Evolutionary conservation across 2,888 invertebrate genomes (phyloP), one percentile per base, ranked within the genome.

Genomic region (Platypus cylindrus): DNA sequence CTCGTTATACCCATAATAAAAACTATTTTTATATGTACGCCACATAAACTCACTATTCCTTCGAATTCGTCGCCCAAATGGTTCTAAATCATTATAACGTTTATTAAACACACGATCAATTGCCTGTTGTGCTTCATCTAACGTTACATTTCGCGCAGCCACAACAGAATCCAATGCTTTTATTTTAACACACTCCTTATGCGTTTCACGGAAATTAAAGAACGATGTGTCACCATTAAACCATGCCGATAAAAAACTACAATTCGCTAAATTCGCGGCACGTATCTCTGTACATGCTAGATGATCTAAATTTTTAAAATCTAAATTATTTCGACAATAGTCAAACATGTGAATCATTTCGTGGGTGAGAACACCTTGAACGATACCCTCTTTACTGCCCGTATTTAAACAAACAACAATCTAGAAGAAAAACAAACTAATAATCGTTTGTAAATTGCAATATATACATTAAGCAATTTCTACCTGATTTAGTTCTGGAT

Each of bases 311-410:
- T 94, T 87, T 48, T 73, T 79, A 50, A 91, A 87, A 61, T 95
- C 83, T 36, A 93, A 56, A 29, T 94, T 74, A 45, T 90, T 84
- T 26, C 78, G 73, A 57, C 95, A 95, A 55, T 76, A 84, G 60
- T 95, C 95, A 55, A 90, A 94, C 86, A 94, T 93, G 58, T 95
- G 95, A 29, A 94, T 80, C 73, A 95, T 74, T 62, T 95, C 95
- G 52, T 95, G 95, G 0, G 81, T 75, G 25, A 95, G 57, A 1
- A 90, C 82, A 14, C 79, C 81, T 56, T 83, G 82, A 0, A 87
- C 74, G 58, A 78, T 67, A 8, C 75, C 74, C 53, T 76, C 68
- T 16, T 65, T 68, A 13, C 61, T 69, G 0, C 80, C 78, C 36
- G 76, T 78, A 60, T 94, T 94, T 56, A 93, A 86, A 50, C 94